phyloP scores from a whole-genome alignment of 2,888 invertebrate species.

The Actias luna region DNA sequence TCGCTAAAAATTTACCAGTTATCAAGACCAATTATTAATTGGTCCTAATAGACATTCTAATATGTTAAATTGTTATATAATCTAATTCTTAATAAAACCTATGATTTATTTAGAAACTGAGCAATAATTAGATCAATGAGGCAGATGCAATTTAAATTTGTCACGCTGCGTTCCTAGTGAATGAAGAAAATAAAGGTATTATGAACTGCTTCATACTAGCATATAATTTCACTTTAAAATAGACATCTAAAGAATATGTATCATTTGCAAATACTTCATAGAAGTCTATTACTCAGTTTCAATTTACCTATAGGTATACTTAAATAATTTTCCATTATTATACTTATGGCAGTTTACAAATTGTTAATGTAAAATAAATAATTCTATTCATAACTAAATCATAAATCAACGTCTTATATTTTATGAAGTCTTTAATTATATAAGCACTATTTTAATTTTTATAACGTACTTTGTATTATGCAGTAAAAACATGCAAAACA shows the following conservation, averaged over 20 bases:
- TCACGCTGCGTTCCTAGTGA: background rate
- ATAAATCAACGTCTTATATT: background rate
- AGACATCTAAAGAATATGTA: background rate
- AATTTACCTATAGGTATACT: constrained; percentile 14
- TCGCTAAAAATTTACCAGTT: too few species aligned
- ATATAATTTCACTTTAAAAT: background rate
- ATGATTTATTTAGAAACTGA: background rate
- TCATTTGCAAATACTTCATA: constrained; percentile 8
- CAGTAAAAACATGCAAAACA: background rate
- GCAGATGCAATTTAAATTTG: background rate
- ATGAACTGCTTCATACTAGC: background rate
- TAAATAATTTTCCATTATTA: constrained; percentile 48
- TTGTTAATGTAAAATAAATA: constrained; percentile 67
- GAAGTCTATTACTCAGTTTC: constrained; percentile 14
- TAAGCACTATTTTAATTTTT: background rate
- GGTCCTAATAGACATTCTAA: too few species aligned
- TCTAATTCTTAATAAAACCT: background rate
- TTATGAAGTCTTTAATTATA: background rate
- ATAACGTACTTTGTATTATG: background rate
- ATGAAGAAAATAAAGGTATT: background rate
- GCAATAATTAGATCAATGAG: background rate
- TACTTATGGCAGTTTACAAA: constrained; percentile 73
- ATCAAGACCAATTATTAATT: too few species aligned
- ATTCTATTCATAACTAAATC: constrained; percentile 29
- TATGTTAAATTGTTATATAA: too few species aligned